Evolutionary conservation across 2,797 vertebrate genomes (phyloP).

Genomic region (Xenopus petersii): DNA sequence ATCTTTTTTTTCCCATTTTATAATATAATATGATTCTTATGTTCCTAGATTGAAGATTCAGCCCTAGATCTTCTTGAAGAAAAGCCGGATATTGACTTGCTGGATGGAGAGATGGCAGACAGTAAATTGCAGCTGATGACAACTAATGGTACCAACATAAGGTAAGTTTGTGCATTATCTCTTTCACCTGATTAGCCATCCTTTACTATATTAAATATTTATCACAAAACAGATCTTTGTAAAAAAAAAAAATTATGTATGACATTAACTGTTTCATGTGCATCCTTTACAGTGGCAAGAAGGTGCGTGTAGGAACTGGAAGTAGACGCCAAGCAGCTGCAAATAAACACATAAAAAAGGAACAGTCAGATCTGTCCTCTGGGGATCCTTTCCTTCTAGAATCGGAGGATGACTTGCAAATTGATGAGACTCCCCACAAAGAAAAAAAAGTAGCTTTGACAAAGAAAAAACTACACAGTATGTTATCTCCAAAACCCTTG

Average conservation of each 20-base stretch:
- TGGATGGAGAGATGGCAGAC: conserved; percentile 66
- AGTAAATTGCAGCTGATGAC: conserved; percentile 81
- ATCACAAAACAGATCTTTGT: too few species aligned
- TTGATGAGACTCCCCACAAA: conserved; percentile 83
- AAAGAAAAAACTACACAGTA: conserved; percentile 80
- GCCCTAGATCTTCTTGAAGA: conserved; percentile 30
- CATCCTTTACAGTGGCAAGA: conserved; percentile 49
- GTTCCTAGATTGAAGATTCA: conserved; percentile 20
- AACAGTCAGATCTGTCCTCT: conserved; percentile 51
- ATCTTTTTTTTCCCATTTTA: too few species aligned
- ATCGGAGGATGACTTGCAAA: conserved; percentile 89
- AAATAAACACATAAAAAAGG: conserved; percentile 63
- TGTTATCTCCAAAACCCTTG: conserved; percentile 32
- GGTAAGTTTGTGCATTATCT: conserved; percentile 46
- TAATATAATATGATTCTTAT: too few species aligned
- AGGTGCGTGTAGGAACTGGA: conserved; percentile 31
- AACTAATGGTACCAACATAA: conserved; percentile 80
- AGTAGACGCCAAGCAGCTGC: conserved; percentile 54
- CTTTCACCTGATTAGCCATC: too few species aligned
- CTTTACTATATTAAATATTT: too few species aligned
- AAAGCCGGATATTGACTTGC: conserved; percentile 11
- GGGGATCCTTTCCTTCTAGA: conserved; percentile 77
- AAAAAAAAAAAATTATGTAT: too few species aligned
- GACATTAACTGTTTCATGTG: not conserved
- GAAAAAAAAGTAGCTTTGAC: conserved; percentile 69